These are phyloP conservation scores for Lophotis ruficrista DNA, from an alignment of 2,113 vertebrate genomes.

Conservation along the genomic window DNA sequence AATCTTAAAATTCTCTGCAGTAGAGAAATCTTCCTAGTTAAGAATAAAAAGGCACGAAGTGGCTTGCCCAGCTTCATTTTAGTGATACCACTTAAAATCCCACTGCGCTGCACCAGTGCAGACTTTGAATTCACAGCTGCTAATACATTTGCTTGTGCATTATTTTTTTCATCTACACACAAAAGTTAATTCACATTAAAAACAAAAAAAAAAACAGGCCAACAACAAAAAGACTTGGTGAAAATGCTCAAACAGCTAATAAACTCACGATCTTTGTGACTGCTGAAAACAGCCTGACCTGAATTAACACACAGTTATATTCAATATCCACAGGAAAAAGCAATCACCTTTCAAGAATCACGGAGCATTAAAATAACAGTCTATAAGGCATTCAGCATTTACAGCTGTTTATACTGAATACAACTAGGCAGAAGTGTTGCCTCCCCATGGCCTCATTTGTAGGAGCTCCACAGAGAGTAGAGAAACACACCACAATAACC, in stretches of 20 bases:
- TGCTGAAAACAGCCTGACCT: neutral
- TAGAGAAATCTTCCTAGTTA: neutral
- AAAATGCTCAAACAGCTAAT: neutral
- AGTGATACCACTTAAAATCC: neutral
- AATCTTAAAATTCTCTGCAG: neutral
- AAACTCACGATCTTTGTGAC: neutral
- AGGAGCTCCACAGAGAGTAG: neutral
- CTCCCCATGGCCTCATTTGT: conserved; percentile 7
- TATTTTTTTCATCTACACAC: neutral
- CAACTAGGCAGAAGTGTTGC: neutral
- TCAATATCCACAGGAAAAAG: neutral
- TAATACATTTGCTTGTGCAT: neutral
- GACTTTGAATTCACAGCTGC: neutral
- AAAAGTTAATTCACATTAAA: neutral
- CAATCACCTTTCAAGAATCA: neutral
- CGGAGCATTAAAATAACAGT: neutral
- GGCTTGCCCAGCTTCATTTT: neutral
- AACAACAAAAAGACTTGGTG: neutral
- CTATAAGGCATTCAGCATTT: neutral
- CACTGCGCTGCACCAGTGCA: neutral
- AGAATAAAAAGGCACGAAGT: neutral
- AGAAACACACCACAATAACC: conserved; percentile 11
- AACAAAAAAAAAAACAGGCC: neutral
- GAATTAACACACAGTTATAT: neutral
- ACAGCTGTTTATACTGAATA: neutral